Base-by-base conservation (phyloP, 2,113 vertebrate genomes). In the Rostratula benghalensis region DNA sequence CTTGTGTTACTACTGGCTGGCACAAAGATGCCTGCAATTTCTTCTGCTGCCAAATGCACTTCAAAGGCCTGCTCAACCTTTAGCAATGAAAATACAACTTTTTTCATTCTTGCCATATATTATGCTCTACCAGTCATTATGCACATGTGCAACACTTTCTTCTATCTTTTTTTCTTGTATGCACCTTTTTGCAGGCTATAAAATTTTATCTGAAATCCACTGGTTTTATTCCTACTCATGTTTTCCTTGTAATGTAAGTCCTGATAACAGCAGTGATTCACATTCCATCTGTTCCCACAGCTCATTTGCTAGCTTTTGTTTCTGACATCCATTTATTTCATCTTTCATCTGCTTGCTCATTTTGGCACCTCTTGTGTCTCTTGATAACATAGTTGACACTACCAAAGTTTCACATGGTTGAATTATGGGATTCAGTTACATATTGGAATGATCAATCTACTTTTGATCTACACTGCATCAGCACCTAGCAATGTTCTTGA, bases 301-400 rank as follows among this genome's bases (percentile, higher is more conserved):
- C 65, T 95, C 65, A 92, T 95, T 96, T 95, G 50, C 25, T 96
- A 37, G 35, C 59, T 93, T 77, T 92, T 82, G 41, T 95, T 68
- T 87, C 78, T 92, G 79, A 94, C 37, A 79, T 87, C 94, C 1
- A 1, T 77, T 39, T 88, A 21, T 64, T 39, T 48, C 59, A 88
- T 94, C 57, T 94, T 28, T 93, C 17, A 45, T 73, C 33, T 89
- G 11, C 90, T 93, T 90, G 85, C 27, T 97, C 93, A 89, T 97
- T 96, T 97, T 91, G 61, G 16, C 74, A 83, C 48, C 21, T 76
- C n/a, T 82, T 39, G 9, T 75, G 12, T 60, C 37, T 91, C 69
- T 93, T 60, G 33, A 30, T 68, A 84, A 25, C 2, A 3, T 33
- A 46, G 7, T 35, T 68, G 6, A 89, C 69, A 60, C 23, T 53